Conservation (phyloP, 2,113 vertebrate genomes). For the Sturnus vulgaris region DNA sequence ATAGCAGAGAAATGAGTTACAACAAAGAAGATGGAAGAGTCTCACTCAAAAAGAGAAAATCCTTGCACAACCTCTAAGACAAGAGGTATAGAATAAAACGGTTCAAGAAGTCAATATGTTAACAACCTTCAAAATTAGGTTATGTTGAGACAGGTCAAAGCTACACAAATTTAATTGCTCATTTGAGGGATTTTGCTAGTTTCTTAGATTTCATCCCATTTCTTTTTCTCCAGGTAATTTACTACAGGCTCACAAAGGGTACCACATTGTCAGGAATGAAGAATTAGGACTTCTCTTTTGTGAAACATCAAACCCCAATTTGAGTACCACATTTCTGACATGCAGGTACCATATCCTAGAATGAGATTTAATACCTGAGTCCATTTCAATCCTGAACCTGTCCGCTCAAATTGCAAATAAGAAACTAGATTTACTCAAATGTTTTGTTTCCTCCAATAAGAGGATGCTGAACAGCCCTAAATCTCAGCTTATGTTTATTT, state of each 20-base stretch:
- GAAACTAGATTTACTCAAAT: neutral
- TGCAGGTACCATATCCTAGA: neutral
- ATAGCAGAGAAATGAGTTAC: neutral
- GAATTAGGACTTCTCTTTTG: neutral
- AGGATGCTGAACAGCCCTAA: neutral
- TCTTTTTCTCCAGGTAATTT: neutral
- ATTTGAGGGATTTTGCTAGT: neutral
- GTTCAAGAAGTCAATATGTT: neutral
- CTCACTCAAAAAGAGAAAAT: conserved; percentile 15
- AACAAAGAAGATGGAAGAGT: neutral
- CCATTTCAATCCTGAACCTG: neutral
- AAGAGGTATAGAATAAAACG: conserved; percentile 5
- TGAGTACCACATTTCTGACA: neutral
- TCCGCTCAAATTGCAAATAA: neutral
- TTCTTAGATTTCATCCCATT: neutral
- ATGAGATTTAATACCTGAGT: neutral
- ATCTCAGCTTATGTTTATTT: neutral
- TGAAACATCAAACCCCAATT: neutral
- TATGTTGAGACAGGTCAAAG: neutral
- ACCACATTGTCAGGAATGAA: neutral
- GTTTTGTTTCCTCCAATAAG: neutral
- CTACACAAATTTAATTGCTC: neutral
- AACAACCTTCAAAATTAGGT: conserved; percentile 32
- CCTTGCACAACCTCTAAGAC: conserved; percentile 7
- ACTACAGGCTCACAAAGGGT: neutral